Evolutionary conservation across 2,888 invertebrate genomes (phyloP), one percentile per base, ranked within the genome.

Genomic region (Linnaemya tessellans): DNA sequence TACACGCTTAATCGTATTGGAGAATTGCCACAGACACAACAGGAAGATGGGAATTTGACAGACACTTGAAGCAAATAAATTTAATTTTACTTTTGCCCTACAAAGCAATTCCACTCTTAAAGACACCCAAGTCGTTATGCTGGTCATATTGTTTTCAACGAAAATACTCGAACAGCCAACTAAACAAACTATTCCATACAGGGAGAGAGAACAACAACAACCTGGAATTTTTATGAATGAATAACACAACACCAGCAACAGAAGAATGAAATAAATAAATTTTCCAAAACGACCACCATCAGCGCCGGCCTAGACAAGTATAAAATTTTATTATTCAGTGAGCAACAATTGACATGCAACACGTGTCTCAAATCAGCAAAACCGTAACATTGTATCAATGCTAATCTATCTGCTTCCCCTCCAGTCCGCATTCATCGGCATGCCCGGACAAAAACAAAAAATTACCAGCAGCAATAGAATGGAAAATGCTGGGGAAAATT

Each of bases 271-370:
- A 20, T 35, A 67, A 35, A 51, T 20, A 38, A 35, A 11, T 51
- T 18, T 30, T 7, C 8, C 41, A 79, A 62, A 60, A 68, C 67
- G 43, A 65, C 46, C 54, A 46, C 51, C 62, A 75, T 51, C 68
- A 67, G 58, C 15, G 11, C 1, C 38, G 68, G 60, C 68, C 15
- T 38, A 54, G 51, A 68, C 51, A 46, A 20, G 56, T n/a, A 60
- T 62, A 38, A 77, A 43, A 67, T 77, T 74, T 78, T 68, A 70
- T 80, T 84, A 81, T 78, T 81, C 78, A 81, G 78, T 77, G 68
- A 78, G 80, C 84, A 84, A 84, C 84, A 84, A 80, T 84, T 84
- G 84, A 68, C 80, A 81, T 84, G 80, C 84, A 84, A 84, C 84
- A 84, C 84, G 84, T 84, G 80, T 78, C 80, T 49, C 56, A 84